Evolutionary conservation across 1,140 invertebrate genomes (phyloP).

Genomic region (Rhyzopertha dominica): DNA sequence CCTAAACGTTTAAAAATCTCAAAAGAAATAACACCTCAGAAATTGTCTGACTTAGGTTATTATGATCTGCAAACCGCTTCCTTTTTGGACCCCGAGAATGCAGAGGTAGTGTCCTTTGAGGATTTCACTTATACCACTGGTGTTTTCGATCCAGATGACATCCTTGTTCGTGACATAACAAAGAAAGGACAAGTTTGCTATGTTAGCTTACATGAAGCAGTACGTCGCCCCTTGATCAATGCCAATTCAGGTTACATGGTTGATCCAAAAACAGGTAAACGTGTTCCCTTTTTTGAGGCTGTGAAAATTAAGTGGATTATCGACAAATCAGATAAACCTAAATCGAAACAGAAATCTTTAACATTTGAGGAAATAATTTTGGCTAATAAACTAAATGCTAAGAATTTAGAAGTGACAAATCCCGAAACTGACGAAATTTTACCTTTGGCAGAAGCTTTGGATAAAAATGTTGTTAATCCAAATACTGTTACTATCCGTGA

Average conservation of each 20-base stretch:
- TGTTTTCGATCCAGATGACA: slow-evolving; percentile 67
- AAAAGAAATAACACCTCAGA: slow-evolving; percentile 58
- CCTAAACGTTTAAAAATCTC: slow-evolving; percentile 48
- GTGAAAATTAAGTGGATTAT: slow-evolving; percentile 68
- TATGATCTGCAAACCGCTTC: slow-evolving; percentile 68
- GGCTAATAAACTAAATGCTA: slow-evolving; percentile 58
- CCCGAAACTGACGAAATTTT: slow-evolving; percentile 55
- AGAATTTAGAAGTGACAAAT: slow-evolving; percentile 60
- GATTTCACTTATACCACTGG: slow-evolving; percentile 70
- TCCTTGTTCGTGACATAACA: slow-evolving; percentile 73
- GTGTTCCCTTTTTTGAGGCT: slow-evolving; percentile 80
- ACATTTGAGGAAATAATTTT: slow-evolving; percentile 63
- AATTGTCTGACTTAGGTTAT: slow-evolving; percentile 64
- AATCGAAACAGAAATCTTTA: slow-evolving; percentile 44
- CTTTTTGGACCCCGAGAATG: slow-evolving; percentile 75
- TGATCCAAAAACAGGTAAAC: slow-evolving; percentile 73
- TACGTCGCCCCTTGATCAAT: slow-evolving; percentile 70
- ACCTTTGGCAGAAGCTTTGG: slow-evolving; percentile 66
- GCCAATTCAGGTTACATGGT: slow-evolving; percentile 73
- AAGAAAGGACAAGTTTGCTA: slow-evolving; percentile 60
- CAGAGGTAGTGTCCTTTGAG: slow-evolving; percentile 67
- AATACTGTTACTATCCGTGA: slow-evolving; percentile 66
- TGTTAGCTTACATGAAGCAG: slow-evolving; percentile 67
- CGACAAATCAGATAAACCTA: slow-evolving; percentile 49
- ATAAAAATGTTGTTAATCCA: slow-evolving; percentile 66